Base-by-base conservation (phyloP, 2,888 invertebrate genomes). In the Digitonthophagus gazella region DNA sequence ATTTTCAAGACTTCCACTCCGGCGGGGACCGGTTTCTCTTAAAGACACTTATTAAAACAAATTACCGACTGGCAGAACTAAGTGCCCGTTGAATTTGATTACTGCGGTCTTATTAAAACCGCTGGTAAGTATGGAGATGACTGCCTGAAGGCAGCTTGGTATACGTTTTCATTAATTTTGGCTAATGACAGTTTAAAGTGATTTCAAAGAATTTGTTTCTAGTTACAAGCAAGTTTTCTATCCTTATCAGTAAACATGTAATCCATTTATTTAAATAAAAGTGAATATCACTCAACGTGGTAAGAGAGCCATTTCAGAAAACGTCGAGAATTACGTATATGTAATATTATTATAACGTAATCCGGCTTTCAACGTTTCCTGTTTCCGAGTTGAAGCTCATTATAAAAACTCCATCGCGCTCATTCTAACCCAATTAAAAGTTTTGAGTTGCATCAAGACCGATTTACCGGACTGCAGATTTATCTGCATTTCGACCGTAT, bases 1-100 rank as follows among this genome's bases (percentile, higher is more conserved):
- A 44, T 44, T 44, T 44, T 11, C 28, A 44, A 22, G 28, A 44
- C 28, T 44, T 44, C 28, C 11, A 44, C 28, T 44, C 11, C 61
- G 6, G 6, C 58, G 58, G 58, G 16, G 58, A 18, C 16, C 58
- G 15, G 58, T 18, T 61, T 61, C 18, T 20, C 61, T 61, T 61
- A 61, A 61, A 18, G 61, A 20, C 61, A 61, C 61, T 61, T 61
- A 61, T 61, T 61, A 61, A 61, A 61, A 61, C 61, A 61, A 61
- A 61, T 61, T 20, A 61, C 61, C 61, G 61, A 18, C 61, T 19
- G 61, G 19, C 61, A 61, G 18, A 20, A 19, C 14, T 16, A 61
- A 61, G 16, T 18, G 20, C 61, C 19, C n/a, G 19, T n/a, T 19
- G 61, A 18, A 61, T 61, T 18, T 19, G 20, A 61, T 61, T 61